Conservation (phyloP, 1,140 invertebrate genomes). For the Drosophila mauritiana region DNA sequence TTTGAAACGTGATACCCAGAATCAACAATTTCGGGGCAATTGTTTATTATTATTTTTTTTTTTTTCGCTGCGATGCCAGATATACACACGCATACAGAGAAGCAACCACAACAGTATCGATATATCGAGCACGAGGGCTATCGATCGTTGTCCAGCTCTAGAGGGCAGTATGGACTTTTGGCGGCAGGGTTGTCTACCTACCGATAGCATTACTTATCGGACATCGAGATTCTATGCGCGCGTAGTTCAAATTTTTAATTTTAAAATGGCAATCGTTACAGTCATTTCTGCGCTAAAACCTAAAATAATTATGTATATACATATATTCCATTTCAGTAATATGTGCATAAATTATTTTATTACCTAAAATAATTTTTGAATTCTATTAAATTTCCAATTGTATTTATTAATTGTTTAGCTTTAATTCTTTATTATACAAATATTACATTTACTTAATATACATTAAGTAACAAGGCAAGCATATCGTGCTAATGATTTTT, state of each 20-base stretch:
- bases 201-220: neutral
- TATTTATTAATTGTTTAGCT: no score
- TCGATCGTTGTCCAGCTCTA: neutral
- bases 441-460: no score
- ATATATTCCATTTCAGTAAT: no score
- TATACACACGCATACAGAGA: conserved; percentile 29
- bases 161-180: conserved; percentile 12
- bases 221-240: neutral
- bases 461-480: no score
- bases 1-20: neutral
- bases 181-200: neutral
- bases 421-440: no score
- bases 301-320: no score
- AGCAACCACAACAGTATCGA: neutral
- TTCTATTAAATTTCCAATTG: no score
- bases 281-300: no score
- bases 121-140: neutral
- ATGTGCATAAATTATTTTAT: no score
- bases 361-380: no score
- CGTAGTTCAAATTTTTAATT: neutral
- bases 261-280: no score
- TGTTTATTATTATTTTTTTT: conserved; percentile 14
- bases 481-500: no score
- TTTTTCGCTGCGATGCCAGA: conserved; percentile 12
- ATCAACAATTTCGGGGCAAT: conserved; percentile 4